A percentile compares a stretch with the other conserved stretches of the same genome.
These are phyloP conservation scores for Pachyrhynchus sulphureomaculatus DNA, from an alignment of 1,140 invertebrate genomes.

Conservation along the genomic window DNA sequence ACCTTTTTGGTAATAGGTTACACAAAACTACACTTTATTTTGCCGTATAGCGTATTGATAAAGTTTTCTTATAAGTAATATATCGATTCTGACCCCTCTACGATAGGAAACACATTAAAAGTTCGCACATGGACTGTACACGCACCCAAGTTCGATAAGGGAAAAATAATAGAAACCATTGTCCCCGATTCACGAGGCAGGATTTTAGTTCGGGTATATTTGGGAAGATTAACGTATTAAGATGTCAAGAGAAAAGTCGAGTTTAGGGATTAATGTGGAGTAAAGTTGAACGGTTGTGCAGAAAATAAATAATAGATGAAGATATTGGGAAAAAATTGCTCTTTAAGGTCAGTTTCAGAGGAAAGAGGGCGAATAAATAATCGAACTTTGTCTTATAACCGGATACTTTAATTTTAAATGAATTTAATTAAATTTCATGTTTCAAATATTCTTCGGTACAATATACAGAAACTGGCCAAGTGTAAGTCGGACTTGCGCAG, in stretches of 20 bases:
- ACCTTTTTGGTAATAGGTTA: neutral
- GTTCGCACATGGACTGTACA: conserved; percentile 15
- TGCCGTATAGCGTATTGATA: conserved; percentile 14
- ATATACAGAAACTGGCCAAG: too few species aligned
- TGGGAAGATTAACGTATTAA: conserved; percentile 12
- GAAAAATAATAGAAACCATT: conserved; percentile 30
- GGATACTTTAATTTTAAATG: too few species aligned
- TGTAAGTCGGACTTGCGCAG: too few species aligned
- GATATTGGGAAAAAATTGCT: too few species aligned
- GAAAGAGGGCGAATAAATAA: too few species aligned
- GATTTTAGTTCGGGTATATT: conserved; percentile 5
- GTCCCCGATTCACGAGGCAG: neutral
- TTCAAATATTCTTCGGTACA: too few species aligned
- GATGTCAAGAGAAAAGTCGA: conserved; percentile 3
- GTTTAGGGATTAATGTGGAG: neutral
- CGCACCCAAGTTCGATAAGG: conserved; percentile 6
- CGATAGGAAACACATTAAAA: conserved; percentile 25
- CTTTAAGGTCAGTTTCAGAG: too few species aligned
- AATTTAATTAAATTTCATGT: too few species aligned
- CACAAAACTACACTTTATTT: conserved; percentile 7
- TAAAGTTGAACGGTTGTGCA: too few species aligned
- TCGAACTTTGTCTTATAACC: too few species aligned
- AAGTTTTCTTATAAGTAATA: conserved; percentile 16
- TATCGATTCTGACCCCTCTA: conserved; percentile 2
- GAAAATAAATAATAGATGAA: too few species aligned